phyloP scores from a whole-genome alignment of 1,140 invertebrate genomes.

The Papilio aristodemus region DNA sequence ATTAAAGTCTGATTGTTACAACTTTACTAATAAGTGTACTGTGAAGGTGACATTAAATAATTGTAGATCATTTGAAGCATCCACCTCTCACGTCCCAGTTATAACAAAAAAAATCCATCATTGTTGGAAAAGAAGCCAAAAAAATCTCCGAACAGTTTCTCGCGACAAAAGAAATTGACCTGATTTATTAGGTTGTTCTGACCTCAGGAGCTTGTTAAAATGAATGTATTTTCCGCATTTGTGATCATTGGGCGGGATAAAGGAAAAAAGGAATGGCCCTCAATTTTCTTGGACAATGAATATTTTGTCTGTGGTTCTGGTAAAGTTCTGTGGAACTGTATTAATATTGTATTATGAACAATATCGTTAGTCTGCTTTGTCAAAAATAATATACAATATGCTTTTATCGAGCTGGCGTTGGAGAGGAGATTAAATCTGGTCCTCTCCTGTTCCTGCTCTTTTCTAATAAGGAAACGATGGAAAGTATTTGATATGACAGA shows the following conservation, averaged over 20 bases:
- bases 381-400: no score
- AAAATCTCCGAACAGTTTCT: constrained; percentile 23
- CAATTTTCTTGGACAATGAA: constrained; percentile 13
- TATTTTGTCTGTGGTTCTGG: neutral
- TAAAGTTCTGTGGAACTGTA: neutral
- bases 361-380: no score
- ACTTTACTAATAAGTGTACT: no score
- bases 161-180: constrained; percentile 29
- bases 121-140: constrained; percentile 2
- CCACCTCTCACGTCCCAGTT: neutral
- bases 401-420: no score
- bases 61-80: neutral
- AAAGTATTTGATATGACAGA: no score
- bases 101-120: neutral
- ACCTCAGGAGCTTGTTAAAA: constrained; percentile 32
- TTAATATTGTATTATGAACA: no score
- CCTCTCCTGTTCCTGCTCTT: no score
- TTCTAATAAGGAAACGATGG: no score
- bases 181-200: constrained; percentile 35
- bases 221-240: constrained; percentile 30
- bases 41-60: no score
- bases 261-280: constrained; percentile 6
- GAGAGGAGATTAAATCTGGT: no score
- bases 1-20: no score
- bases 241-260: constrained; percentile 18